phyloP scores from a whole-genome alignment of 2,113 vertebrate species.

The Desmodus rotundus region DNA sequence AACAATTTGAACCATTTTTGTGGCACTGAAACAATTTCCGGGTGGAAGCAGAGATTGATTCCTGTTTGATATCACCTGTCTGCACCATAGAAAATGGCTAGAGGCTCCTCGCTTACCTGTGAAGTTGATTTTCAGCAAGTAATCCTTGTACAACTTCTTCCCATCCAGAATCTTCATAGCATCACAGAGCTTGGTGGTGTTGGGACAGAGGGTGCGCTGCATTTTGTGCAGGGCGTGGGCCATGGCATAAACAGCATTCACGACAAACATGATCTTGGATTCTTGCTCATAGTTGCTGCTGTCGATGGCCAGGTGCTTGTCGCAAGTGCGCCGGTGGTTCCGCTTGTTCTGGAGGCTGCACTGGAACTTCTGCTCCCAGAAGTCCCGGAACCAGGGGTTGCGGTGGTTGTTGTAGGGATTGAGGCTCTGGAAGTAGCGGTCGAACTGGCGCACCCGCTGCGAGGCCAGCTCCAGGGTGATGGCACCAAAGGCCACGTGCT shows the following conservation, averaged over 20 bases:
- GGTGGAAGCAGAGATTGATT: not conserved
- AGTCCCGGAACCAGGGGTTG: constrained; percentile 97
- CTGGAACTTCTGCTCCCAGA: constrained; percentile 99
- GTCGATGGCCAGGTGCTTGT: constrained; percentile 89
- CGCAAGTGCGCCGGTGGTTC: constrained; percentile 82
- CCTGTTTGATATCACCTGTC: not conserved
- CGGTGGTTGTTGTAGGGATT: constrained; percentile 90
- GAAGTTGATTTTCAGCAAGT: constrained; percentile 96
- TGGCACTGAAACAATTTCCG: not conserved
- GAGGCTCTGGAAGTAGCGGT: constrained; percentile 93
- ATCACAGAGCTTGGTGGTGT: constrained; percentile 94
- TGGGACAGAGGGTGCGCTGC: constrained; percentile 93
- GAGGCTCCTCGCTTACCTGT: constrained; percentile 85
- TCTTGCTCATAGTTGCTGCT: constrained; percentile 94
- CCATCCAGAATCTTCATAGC: constrained; percentile 95
- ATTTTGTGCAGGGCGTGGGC: constrained; percentile 94
- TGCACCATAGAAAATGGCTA: not conserved
- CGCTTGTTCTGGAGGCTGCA: constrained; percentile 86
- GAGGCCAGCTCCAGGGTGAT: constrained; percentile 97
- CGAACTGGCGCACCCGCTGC: constrained; percentile 91
- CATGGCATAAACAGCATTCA: constrained; percentile 97
- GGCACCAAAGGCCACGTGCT: constrained; percentile 92
- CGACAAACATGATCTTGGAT: constrained; percentile 99
- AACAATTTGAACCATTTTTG: not conserved
- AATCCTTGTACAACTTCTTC: constrained; percentile 93